Evolutionary conservation across 2,888 invertebrate genomes (phyloP).

Genomic region (Nebria brevicollis): DNA sequence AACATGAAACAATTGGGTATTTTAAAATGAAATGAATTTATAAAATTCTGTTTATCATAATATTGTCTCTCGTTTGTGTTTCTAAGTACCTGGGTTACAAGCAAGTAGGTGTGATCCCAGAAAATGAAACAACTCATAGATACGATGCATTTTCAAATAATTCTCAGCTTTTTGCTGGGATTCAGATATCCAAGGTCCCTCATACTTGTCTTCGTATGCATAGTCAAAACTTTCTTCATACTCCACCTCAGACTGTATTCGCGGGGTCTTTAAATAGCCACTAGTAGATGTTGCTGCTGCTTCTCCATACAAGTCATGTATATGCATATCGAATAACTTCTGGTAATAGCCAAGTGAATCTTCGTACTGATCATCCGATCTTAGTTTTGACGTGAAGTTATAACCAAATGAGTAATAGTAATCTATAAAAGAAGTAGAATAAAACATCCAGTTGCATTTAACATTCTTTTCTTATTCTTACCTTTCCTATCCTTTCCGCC

Average conservation of each 20-base stretch:
- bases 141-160: constrained; percentile 4
- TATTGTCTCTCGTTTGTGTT: no score
- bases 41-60: no score
- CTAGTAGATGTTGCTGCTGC: background rate
- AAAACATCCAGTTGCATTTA: no score
- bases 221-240: background rate
- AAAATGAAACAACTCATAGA: constrained; percentile 21
- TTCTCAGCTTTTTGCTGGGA: constrained; percentile 8
- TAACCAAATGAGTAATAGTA: background rate
- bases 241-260: background rate
- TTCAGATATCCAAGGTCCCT: background rate
- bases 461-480: no score
- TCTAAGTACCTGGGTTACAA: background rate
- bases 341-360: background rate
- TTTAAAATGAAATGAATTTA: no score
- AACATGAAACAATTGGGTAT: constrained; percentile 8
- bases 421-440: background rate
- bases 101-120: constrained; percentile 22
- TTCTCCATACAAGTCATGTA: background rate
- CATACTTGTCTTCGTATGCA: background rate
- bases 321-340: background rate
- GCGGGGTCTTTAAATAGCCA: no score
- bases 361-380: background rate
- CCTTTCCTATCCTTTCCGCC: no score
- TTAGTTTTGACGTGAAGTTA: background rate